Base-by-base conservation (phyloP, 2,113 vertebrate genomes). In the Sturnira hondurensis region DNA sequence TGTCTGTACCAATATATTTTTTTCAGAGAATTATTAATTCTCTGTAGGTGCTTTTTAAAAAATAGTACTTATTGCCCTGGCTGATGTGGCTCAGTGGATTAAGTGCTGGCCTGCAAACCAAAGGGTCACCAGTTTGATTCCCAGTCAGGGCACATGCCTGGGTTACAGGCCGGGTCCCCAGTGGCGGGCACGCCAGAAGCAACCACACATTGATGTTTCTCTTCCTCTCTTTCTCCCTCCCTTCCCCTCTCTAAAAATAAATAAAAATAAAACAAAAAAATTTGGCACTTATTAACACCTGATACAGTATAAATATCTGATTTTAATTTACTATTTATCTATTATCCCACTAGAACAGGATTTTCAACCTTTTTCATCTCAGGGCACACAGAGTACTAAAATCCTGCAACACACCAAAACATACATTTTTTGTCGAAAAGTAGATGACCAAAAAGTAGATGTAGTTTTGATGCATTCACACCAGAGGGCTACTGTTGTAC, bases 311-410 rank as follows among this genome's bases (percentile, higher is more conserved):
- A 45, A 24, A 26, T 43, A 86, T 16, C 63, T 94, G 1, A 71
- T 83, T 96, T 71, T 71, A 85, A 24, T 87, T 92, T 68, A 41
- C 86, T 92, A 77, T 50, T 58, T 52, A 47, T 73, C 67, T 84
- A 80, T 36, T 56, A 43, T 85, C 31, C 31, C n/a, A 81, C 22
- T 58, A 85, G 22, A 86, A 74, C 24, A 41, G 24, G 26, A 31
- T 45, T 74, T 74, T 45, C 43, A 26, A 74, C 43, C 26, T 7
- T 74, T 74, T 73, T 74, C 41, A 45, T 45, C 13, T 45, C 7
- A 74, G 16, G 41, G 71, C 26, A 74, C 26, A 74, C 71, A 31
- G 43, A 74, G 24, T 61, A 28, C 26, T 61, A 61, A 61, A 61
- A 28, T 28, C 28, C 58, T 61, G 58, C 58, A 45, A 43, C 28